Base-by-base conservation (phyloP, 2,113 vertebrate species). In the Passer domesticus region DNA sequence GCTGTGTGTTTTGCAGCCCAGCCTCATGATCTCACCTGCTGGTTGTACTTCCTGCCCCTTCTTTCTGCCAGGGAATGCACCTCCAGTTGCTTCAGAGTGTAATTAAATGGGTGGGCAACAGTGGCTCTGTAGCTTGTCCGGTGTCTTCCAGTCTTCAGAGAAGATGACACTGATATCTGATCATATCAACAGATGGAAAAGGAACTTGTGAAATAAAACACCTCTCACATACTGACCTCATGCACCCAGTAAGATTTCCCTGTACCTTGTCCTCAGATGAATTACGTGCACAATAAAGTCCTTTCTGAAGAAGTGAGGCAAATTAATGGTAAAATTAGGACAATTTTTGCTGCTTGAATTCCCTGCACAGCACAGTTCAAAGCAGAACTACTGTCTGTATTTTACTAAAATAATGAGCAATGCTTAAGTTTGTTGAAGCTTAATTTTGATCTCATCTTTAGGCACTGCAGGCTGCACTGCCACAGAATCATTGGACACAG, bases 81-180 rank as follows among this genome's bases (percentile, higher is more conserved):
- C 30, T 98, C 97, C 13, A 98, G 37, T 24, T 96, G 97, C 21
- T 87, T 94, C 85, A 98, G 89, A 5, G 95, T 79, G 28, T 97
- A 95, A 53, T 96, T 97, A 88, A 98, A 98, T 1, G 98, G 98
- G 62, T 98, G 98, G 16, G 87, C 92, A 62, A 98, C 46, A n/a
- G 96, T 89, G 67, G 97, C 78, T 72, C n/a, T 94, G 81, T 97
- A 98, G 56, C 95, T 97, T 11, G 70, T 94, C 8, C 35, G 43
- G 27, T 96, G 97, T 75, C 89, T 97, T 17, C 96, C 96, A 56
- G 70, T 87, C 74, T 87, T 97, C 97, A 98, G 97, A 5, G 86
- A 96, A n/a, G 98, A 98, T 5, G 97, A 78, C 46, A 97, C 90
- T 58, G 72, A 92, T 66, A 98, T 46, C 98, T 98, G 83, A 20